A percentile compares a stretch with the other conserved stretches of the same genome.
Conservation (phyloP, 2,888 invertebrate species). For the Resseliella maxima region DNA sequence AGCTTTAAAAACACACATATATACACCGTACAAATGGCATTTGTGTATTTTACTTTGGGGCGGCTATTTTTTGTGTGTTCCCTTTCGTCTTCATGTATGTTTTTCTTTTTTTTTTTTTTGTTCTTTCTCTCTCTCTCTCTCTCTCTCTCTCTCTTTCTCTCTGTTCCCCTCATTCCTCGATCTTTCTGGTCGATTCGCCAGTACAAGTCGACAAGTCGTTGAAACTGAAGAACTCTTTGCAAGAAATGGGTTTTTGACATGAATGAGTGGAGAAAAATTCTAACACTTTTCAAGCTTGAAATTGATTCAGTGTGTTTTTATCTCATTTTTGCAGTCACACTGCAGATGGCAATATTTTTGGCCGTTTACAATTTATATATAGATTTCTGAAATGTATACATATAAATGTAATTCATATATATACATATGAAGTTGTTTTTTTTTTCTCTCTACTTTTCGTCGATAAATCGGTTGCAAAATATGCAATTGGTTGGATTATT, state of each 20-base stretch:
- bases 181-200: too few species aligned
- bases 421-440: background rate
- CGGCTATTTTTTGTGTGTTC: background rate
- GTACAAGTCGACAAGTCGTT: background rate
- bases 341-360: background rate
- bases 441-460: background rate
- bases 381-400: too few species aligned
- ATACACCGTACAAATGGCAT: background rate
- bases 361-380: background rate
- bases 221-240: background rate
- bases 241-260: constrained; percentile 6
- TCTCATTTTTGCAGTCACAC: background rate
- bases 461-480: background rate
- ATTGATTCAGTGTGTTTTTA: background rate
- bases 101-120: background rate
- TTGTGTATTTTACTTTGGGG: background rate
- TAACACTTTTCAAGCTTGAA: constrained; percentile 18
- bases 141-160: too few species aligned
- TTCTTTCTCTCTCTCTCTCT: too few species aligned
- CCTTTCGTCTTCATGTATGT: background rate
- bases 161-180: too few species aligned
- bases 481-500: background rate
- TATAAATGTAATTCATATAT: too few species aligned
- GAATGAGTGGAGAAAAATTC: background rate
- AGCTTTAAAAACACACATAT: background rate